A percentile compares a stretch with the other conserved stretches of the same genome.
These are phyloP conservation scores for Dilophus febrilis DNA, from an alignment of 2,888 invertebrate genomes.

Conservation along the genomic window DNA sequence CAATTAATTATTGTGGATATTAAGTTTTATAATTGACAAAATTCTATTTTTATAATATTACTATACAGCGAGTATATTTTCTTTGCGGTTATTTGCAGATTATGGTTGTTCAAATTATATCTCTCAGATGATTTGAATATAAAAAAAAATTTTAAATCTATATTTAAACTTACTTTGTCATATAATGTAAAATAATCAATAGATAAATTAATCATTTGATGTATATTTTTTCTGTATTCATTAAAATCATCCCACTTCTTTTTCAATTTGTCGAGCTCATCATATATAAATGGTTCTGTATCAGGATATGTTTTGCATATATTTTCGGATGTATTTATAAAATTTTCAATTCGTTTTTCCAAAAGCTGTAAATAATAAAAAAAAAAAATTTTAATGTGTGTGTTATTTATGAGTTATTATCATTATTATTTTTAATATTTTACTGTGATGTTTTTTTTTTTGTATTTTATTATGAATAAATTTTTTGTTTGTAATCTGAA, in stretches of 20 bases:
- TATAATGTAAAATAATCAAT: constrained; percentile 54
- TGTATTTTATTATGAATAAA: no score
- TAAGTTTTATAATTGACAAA: no score
- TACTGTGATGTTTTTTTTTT: no score
- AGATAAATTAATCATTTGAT: constrained; percentile 46
- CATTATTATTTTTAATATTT: no score
- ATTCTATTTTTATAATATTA: no score
- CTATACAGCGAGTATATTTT: no score
- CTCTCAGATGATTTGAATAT: no score
- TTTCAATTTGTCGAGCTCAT: constrained; percentile 43
- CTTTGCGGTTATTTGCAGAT: no score
- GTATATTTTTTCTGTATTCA: constrained; percentile 44
- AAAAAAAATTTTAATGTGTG: constrained; percentile 5
- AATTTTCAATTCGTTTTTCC: constrained; percentile 50
- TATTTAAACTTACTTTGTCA: constrained; percentile 46
- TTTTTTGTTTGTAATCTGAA: no score
- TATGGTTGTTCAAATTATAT: no score
- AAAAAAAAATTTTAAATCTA: no score
- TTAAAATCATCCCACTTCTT: constrained; percentile 51
- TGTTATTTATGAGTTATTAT: neutral
- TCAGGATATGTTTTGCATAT: constrained; percentile 32
- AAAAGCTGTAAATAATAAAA: constrained; percentile 35
- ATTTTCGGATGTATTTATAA: constrained; percentile 47
- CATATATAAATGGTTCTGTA: constrained; percentile 39
- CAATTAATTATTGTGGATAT: no score